These are phyloP conservation scores for Pterobdella sp. DNA, from an alignment of 2,888 invertebrate species.

Conservation along the genomic window DNA sequence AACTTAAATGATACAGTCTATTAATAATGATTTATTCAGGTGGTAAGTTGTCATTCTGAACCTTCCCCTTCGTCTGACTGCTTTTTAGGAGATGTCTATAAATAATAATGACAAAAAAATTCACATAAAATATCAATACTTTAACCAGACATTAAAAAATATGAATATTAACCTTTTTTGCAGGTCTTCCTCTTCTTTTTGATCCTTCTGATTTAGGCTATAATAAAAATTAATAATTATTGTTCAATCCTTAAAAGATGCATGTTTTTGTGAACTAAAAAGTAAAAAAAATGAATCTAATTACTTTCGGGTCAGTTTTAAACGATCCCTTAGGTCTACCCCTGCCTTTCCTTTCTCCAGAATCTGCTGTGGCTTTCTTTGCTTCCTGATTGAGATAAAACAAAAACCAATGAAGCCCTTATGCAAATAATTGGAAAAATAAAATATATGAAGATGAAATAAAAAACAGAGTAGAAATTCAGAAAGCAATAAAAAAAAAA, in stretches of 20 bases:
- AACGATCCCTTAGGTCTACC: slow-evolving; percentile 24
- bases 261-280: background rate
- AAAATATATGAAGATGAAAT: no score
- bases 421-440: no score
- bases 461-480: background rate
- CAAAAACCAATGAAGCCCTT: no score
- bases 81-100: background rate
- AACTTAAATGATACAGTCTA: background rate
- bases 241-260: background rate
- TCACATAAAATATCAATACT: background rate
- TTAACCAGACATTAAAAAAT: background rate
- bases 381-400: background rate
- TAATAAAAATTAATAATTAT: background rate
- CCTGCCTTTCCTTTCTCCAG: slow-evolving; percentile 21
- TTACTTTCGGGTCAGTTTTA: slow-evolving; percentile 11
- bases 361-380: slow-evolving; percentile 1
- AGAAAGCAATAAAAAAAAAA: background rate
- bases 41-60: background rate
- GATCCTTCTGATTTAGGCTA: background rate
- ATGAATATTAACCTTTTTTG: slow-evolving; percentile 11
- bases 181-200: slow-evolving; percentile 20
- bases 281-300: background rate
- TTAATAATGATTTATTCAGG: background rate
- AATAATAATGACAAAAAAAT: background rate
- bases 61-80: slow-evolving; percentile 6